These are phyloP conservation scores for Aphelocoma californica DNA, from an alignment of 2,797 vertebrate genomes.

Conservation along the genomic window DNA sequence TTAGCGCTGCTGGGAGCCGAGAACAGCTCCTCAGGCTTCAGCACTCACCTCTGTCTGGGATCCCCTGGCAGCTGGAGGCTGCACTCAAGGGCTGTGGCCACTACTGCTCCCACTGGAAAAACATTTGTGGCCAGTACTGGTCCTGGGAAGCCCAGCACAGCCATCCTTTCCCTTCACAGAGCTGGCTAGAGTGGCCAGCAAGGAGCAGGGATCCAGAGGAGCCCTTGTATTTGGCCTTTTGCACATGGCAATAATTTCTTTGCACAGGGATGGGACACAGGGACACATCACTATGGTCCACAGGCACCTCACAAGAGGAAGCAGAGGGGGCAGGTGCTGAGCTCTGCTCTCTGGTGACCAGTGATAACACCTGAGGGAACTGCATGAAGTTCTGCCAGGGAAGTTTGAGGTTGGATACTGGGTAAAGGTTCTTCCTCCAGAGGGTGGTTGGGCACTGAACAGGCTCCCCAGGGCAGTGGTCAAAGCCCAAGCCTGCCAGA, in stretches of 20 bases:
- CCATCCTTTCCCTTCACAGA: background rate
- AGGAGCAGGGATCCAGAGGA: background rate
- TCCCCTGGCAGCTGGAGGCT: background rate
- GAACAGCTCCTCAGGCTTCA: background rate
- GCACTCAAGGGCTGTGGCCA: background rate
- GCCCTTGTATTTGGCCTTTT: background rate
- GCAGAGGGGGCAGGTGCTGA: background rate
- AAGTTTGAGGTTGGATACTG: background rate
- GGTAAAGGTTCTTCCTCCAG: background rate
- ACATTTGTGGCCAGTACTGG: background rate
- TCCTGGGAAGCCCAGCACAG: background rate
- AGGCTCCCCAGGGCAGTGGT: background rate
- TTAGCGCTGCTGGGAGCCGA: background rate
- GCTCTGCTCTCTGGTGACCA: background rate
- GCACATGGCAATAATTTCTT: background rate
- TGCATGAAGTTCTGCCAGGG: background rate
- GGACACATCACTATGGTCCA: background rate
- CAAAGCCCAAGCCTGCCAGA: background rate
- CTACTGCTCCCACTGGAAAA: background rate
- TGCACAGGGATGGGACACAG: accelerated
- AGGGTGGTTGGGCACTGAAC: background rate
- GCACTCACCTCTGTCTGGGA: background rate
- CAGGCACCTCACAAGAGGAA: background rate
- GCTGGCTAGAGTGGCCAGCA: background rate
- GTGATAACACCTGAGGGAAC: accelerated